Evolutionary conservation across 2,113 vertebrate species (phyloP).

Genomic region (Puntigrus tetrazona): DNA sequence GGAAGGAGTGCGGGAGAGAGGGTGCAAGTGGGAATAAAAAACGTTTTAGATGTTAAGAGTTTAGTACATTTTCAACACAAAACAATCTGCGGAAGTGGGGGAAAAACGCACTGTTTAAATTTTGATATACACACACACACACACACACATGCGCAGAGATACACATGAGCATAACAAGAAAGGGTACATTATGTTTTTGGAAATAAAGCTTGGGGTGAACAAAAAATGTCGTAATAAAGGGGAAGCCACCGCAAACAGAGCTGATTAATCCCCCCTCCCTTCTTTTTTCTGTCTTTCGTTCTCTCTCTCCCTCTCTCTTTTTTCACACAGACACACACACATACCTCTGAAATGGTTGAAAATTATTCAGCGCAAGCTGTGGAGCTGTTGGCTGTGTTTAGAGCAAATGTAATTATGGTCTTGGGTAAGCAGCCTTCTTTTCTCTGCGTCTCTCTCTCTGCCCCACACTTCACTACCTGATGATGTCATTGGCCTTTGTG

Average conservation of each 20-base stretch:
- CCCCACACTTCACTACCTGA: conserved; percentile 84
- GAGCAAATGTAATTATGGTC: conserved; percentile 92
- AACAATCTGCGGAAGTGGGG: not conserved
- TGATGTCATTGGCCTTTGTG: conserved; percentile 87
- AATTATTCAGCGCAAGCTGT: conserved; percentile 83
- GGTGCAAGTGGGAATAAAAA: conserved; percentile 46
- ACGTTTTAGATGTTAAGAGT: conserved; percentile 53
- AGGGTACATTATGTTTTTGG: conserved; percentile 58
- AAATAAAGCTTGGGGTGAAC: conserved; percentile 60
- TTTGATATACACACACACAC: not conserved
- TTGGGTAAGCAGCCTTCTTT: conserved; percentile 84
- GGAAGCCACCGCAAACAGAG: conserved; percentile 79
- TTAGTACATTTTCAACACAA: conserved; percentile 50
- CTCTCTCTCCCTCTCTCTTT: conserved; percentile 1
- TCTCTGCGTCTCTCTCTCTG: conserved; percentile 73
- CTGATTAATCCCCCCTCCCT: conserved; percentile 84
- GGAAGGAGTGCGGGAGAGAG: conserved; percentile 55
- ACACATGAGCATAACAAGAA: conserved; percentile 42
- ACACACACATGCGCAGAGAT: conserved; percentile 27
- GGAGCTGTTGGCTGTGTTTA: conserved; percentile 90
- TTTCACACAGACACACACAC: conserved; percentile 17
- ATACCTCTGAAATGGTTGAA: conserved; percentile 65
- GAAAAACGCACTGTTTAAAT: not conserved
- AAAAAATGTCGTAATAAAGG: conserved; percentile 75
- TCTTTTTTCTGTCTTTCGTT: not conserved